Evolutionary conservation across 2,113 vertebrate genomes (phyloP), one percentile per base, ranked within the genome.

Genomic region (Spea multiplicata): DNA sequence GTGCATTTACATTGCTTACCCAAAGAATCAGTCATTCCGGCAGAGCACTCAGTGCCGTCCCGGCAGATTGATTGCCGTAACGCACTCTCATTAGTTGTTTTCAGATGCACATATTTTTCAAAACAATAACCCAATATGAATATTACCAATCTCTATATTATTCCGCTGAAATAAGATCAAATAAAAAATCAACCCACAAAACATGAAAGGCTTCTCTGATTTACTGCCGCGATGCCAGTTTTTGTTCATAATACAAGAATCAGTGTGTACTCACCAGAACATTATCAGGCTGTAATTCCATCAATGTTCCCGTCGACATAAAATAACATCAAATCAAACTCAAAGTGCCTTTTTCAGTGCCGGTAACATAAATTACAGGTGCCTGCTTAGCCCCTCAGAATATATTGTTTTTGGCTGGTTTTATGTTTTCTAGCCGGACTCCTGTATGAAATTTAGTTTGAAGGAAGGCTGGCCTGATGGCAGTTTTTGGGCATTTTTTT

Each of bases 131-230:
- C 45, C 67, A 49, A 4, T 8, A 49, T 8, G 49, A 3, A 49
- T 69, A 69, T 69, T 49, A 47, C 47, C 47, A n/a, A 5, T 30
- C 17, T 75, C 62, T 45, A 17, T 55, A 52, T 75, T 67, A 66
- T 67, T 75, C 62, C n/a, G 47, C 61, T 45, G 48, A 44, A 75
- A 66, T n/a, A 75, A 66, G 64, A 75, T 75, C 53, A 73, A 73
- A 73, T 61, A 45, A 73, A n/a, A 30, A 73, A 73, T 73, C 48
- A 66, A 66, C 48, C 47, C 30, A 47, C 47, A 66, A 66, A 66
- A 6, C 62, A 14, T 55, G 64, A 46, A 46, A 67, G 30, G 46
- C 61, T 13, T 12, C 61, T 52, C 7, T 75, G 74, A 76, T 76
- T 53, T 76, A 67, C 5, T 67, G 49, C 5, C 44, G 7, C 59